Conservation (phyloP, 35 echinoderm and acorn worm genomes). For the Chiridota heheva region DNA sequence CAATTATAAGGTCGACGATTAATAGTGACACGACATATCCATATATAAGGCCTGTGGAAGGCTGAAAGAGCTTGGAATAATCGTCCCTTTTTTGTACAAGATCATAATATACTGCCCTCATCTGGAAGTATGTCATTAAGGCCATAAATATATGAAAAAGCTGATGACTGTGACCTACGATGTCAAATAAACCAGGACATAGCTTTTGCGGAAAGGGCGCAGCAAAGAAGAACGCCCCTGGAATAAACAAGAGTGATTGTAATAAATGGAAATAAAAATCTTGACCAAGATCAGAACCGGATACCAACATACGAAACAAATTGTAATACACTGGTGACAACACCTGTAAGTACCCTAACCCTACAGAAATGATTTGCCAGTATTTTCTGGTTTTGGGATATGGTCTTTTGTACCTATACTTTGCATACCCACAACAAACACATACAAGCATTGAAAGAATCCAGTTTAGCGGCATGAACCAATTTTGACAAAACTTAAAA, state of each 20-base stretch:
- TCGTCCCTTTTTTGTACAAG: conserved; percentile 39
- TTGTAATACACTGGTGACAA: conserved; percentile 66
- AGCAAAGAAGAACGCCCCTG: conserved; percentile 77
- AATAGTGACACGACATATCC: conserved; percentile 47
- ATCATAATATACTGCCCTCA: conserved; percentile 66
- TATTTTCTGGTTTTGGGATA: conserved; percentile 73
- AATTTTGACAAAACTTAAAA: conserved; percentile 26
- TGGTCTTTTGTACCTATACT: conserved; percentile 83
- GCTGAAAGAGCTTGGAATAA: conserved; percentile 35
- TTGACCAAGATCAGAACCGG: conserved; percentile 15
- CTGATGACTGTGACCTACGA: conserved; percentile 83
- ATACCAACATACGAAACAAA: conserved; percentile 16
- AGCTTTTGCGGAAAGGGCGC: conserved; percentile 83
- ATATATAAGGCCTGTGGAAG: conserved; percentile 16
- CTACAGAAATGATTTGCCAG: conserved; percentile 81
- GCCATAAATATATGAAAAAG: conserved; percentile 87
- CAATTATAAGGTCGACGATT: conserved; percentile 46
- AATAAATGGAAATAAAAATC: conserved; percentile 58
- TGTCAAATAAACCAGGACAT: conserved; percentile 75
- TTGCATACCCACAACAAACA: conserved; percentile 81
- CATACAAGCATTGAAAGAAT: conserved; percentile 58
- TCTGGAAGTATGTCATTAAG: conserved; percentile 62
- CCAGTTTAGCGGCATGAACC: conserved; percentile 59
- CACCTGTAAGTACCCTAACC: conserved; percentile 39
- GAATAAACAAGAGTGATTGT: conserved; percentile 51